Conservation (phyloP, 2,797 vertebrate species). For the Synaphobranchus kaupii region DNA sequence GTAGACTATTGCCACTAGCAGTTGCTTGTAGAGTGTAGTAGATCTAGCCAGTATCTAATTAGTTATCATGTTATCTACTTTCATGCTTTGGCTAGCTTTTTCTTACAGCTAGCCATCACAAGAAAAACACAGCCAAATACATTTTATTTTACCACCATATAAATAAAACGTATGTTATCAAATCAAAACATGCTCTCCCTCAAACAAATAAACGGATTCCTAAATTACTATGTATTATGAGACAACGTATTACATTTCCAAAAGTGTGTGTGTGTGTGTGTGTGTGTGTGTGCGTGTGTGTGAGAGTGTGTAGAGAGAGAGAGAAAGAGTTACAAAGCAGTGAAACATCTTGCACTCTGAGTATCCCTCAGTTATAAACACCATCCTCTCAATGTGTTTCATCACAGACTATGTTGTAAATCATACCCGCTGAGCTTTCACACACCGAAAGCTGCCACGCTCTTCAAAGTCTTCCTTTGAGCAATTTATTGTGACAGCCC, state of each 20-base stretch:
- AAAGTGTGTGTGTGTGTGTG: background rate
- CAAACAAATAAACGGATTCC: too few species aligned
- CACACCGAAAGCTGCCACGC: background rate
- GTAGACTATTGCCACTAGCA: too few species aligned
- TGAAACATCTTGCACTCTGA: background rate
- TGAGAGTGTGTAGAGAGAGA: background rate
- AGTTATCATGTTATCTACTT: too few species aligned
- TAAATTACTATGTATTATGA: too few species aligned
- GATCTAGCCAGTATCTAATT: too few species aligned
- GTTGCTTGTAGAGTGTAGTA: too few species aligned
- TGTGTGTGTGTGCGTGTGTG: background rate
- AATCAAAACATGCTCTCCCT: too few species aligned
- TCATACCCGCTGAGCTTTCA: background rate
- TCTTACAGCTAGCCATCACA: too few species aligned
- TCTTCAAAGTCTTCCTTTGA: conserved; percentile 17
- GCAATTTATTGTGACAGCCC: conserved; percentile 18
- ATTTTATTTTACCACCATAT: background rate
- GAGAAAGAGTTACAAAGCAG: background rate
- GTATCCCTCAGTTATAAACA: background rate
- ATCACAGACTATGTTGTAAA: background rate
- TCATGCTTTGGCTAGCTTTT: too few species aligned
- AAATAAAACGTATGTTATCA: too few species aligned
- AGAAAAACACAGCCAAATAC: background rate
- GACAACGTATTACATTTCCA: too few species aligned
- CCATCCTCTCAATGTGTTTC: background rate